A percentile compares a stretch with the other conserved stretches of the same genome.
Conservation (phyloP, 2,888 invertebrate species). For the Nysson spinosus region DNA sequence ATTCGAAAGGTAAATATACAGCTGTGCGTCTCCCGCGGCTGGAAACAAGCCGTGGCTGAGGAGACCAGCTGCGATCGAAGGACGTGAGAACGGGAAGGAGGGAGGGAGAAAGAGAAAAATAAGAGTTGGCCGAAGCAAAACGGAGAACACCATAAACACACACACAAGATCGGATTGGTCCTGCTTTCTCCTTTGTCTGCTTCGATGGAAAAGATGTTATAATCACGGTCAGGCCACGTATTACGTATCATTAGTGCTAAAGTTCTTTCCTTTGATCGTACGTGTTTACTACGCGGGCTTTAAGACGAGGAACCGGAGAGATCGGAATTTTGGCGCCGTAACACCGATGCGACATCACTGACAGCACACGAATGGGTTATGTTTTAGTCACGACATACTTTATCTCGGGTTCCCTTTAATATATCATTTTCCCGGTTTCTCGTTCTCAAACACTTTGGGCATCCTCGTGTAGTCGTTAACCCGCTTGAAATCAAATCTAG, state of each 20-base stretch:
- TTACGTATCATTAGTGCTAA: constrained; percentile 15
- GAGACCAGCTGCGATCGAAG: constrained; percentile 65
- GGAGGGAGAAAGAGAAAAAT: constrained; percentile 32
- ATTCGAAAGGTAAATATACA: constrained; percentile 44
- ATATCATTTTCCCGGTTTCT: neutral
- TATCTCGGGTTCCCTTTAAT: constrained; percentile 17
- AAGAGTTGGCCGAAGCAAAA: constrained; percentile 34
- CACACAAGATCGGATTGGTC: constrained; percentile 52
- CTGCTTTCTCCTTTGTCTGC: constrained; percentile 65
- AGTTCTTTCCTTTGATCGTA: constrained; percentile 8
- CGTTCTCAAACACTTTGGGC: no score
- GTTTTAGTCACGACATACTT: constrained; percentile 33
- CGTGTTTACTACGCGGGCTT: constrained; percentile 1
- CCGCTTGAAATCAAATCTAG: no score
- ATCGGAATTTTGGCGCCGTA: constrained; percentile 67
- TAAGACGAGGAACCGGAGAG: constrained; percentile 19
- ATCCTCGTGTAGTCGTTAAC: no score
- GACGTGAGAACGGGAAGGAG: constrained; percentile 39
- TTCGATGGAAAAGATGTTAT: constrained; percentile 57
- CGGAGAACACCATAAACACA: constrained; percentile 62
- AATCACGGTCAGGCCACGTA: constrained; percentile 42
- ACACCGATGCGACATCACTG: constrained; percentile 61
- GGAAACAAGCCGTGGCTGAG: constrained; percentile 40
- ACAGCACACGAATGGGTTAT: constrained; percentile 53
- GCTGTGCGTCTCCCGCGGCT: constrained; percentile 34